Evolutionary conservation across 1,140 invertebrate genomes (phyloP), one percentile per base, ranked within the genome.

Genomic region (Paralvinella palmiformis): DNA sequence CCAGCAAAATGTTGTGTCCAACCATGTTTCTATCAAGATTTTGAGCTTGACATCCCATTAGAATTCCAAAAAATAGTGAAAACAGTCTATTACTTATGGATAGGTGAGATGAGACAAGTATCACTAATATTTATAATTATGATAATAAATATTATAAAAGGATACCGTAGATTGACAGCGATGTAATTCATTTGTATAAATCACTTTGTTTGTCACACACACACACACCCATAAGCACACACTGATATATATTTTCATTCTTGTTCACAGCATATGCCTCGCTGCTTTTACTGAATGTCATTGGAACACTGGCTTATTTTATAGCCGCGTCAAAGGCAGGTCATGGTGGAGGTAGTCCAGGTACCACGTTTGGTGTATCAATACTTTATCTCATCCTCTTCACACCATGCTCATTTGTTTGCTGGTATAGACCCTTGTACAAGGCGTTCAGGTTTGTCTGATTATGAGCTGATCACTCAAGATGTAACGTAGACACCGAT

Each of bases 11-110:
- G 92, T 73, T 84, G 84, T 41, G 86, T 97, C 57, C 91, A 96
- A 75, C 96, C 96, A 1, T 99, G 96, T 80, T 99, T 99, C 81
- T 98, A 98, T 83, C 96, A 98, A 84, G 96, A 99, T 80, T 98
- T 99, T 68, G 92, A 94, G 81, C 90, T 98, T n/a, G 97, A 99
- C 79, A 99, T 99, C 81, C 94, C 95, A 22, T 82, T 92, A 55
- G 93, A 98, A 79, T 99, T 99, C 82, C 95, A 98, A 80, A 90
- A 90, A 75, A 88, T 96, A 69, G 95, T 99, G 36, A 88, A 91
- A 69, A 87, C 92, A 75, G 83, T 96, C 50, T 99, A 98, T 81
- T 94, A 97, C 78, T 83, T 98, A 53, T 99, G 96, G 94, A 89
- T 96, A 83, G 94, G 94, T 97, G 85, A 88, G 92, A n/a, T n/a